Percentiles rank a stretch among this genome's conserved stretches.
Conservation (phyloP, 2,888 invertebrate genomes). For the Frankliniella intonsa region DNA sequence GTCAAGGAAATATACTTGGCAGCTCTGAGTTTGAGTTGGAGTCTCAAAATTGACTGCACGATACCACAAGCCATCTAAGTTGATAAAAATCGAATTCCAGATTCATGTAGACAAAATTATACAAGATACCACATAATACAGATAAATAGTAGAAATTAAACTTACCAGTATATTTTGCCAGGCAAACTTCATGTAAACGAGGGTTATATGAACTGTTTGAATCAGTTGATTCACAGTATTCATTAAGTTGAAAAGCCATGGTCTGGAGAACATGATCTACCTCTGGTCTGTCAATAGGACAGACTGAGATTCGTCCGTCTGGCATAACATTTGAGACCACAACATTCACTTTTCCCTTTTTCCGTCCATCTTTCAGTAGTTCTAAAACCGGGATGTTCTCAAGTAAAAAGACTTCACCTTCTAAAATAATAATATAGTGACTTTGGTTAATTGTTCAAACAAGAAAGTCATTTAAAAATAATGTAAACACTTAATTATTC, state of each 20-base stretch:
- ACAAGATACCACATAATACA: neutral
- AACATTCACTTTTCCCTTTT: neutral
- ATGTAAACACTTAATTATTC: neutral
- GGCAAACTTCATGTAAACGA: constrained; percentile 43
- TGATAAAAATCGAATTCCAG: too few relatives aligned
- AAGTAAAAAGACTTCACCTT: neutral
- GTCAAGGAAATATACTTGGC: constrained; percentile 43
- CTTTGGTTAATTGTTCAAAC: neutral
- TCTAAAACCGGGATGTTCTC: neutral
- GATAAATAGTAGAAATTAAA: neutral
- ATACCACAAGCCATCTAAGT: constrained; percentile 40
- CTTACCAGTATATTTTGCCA: constrained; percentile 41
- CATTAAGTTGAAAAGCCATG: constrained; percentile 38
- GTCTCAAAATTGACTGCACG: constrained; percentile 42
- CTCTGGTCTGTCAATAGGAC: neutral
- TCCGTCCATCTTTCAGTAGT: neutral
- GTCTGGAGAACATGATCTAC: neutral
- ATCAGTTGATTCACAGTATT: constrained; percentile 40
- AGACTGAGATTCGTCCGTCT: neutral
- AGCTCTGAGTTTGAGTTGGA: constrained; percentile 34
- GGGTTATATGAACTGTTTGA: constrained; percentile 43
- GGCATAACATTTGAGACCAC: neutral
- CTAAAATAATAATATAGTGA: neutral
- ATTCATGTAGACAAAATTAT: too few relatives aligned
- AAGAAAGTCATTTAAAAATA: neutral